A percentile compares a stretch with the other conserved stretches of the same genome.
These are phyloP conservation scores for Prosapia bicincta DNA, from an alignment of 2,888 invertebrate species.

Conservation along the genomic window DNA sequence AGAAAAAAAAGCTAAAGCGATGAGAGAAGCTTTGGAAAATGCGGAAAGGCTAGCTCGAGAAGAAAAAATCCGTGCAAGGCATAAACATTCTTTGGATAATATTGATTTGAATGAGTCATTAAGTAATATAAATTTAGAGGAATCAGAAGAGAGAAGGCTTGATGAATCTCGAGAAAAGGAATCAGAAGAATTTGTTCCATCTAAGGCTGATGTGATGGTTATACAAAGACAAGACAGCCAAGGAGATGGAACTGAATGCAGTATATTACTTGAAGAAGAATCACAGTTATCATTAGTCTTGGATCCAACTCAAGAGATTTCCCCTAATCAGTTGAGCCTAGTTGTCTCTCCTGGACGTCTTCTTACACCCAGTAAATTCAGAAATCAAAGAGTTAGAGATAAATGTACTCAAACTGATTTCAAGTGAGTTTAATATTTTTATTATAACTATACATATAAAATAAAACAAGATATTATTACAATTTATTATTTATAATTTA, in stretches of 20 bases:
- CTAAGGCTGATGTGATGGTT: background rate
- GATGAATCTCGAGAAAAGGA: background rate
- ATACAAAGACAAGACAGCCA: background rate
- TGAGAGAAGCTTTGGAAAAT: conserved; percentile 71
- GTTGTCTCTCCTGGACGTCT: conserved; percentile 43
- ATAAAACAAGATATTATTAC: no score
- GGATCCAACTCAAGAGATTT: conserved; percentile 29
- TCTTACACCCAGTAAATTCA: conserved; percentile 56
- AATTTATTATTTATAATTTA: no score
- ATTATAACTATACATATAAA: no score
- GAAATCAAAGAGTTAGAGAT: conserved; percentile 47
- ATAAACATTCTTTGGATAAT: conserved; percentile 32
- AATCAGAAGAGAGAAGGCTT: conserved; percentile 7
- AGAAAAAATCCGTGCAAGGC: conserved; percentile 51
- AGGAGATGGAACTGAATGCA: background rate
- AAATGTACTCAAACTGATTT: conserved; percentile 62
- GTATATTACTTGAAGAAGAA: background rate
- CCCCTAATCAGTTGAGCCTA: conserved; percentile 29
- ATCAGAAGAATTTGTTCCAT: background rate
- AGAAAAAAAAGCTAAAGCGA: conserved; percentile 66
- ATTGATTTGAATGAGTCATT: conserved; percentile 12
- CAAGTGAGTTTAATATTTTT: conserved; percentile 22
- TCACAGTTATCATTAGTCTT: conserved; percentile 18
- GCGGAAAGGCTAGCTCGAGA: conserved; percentile 66
- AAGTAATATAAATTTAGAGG: conserved; percentile 19